Base-by-base conservation (phyloP, 2,113 vertebrate genomes). In the Agelaius phoeniceus region DNA sequence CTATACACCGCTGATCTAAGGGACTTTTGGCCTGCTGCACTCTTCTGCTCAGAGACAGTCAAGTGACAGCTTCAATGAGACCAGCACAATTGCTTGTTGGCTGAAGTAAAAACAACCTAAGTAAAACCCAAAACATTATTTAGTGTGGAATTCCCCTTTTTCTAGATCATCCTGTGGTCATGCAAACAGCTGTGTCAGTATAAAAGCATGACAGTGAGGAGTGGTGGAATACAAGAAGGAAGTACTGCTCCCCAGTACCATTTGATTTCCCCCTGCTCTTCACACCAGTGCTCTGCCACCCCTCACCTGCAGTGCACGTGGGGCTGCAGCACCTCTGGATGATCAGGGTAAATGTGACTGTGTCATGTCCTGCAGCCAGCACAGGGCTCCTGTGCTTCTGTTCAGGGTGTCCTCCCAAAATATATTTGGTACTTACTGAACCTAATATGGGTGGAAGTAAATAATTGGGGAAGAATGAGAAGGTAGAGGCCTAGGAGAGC, bases 231-330 rank as follows among this genome's bases (percentile, higher is more conserved):
- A 72, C 59, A 84, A 41, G n/a, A 52, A 74, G 26, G 37, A 86
- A 87, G 35, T 33, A 27, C 18, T 51, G 33, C 21, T 59, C 39
- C 51, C 9, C 52, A 30, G 18, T 35, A 57, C 19, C 13, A 72
- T 72, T 78, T 33, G 37, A 35, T 82, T 75, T 76, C 16, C 30
- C 43, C 10, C 6, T 3, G 3, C 28, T 59, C 39, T n/a, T 91
- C 52, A 49, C 4, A 19, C 46, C 57, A 33, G 52, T 14, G 54
- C 46, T 55, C 67, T 83, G 72, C 39, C 23, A 15, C 18, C 23
- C 52, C 3, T 2, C 19, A 18, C 55, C 59, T 58, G 37, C 4
- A 2, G 24, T 12, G 55, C 57, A 41, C 7, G 0, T 0, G 0
- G 33, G 15, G 8, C 66, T 77, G 73, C 59, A 59, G 80, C 54